phyloP scores from a whole-genome alignment of 2,113 vertebrate species.

The Stigmatopora argus region DNA sequence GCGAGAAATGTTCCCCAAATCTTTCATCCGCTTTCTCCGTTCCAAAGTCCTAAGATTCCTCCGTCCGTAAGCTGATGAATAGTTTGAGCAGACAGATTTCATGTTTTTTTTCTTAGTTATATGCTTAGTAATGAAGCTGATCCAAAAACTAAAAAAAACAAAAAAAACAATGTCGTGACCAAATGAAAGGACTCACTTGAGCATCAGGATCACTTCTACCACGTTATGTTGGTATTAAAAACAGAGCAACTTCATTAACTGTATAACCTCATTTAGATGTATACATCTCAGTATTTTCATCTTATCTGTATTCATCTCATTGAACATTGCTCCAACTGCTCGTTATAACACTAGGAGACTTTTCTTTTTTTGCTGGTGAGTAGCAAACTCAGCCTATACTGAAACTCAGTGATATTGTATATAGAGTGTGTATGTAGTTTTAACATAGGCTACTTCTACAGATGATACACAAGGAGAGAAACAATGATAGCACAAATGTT shows the following conservation, averaged over 20 bases:
- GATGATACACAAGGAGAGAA: conserved; percentile 38
- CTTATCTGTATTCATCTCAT: conserved; percentile 15
- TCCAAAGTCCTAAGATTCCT: conserved; percentile 96
- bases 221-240: conserved; percentile 15
- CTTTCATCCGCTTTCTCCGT: conserved; percentile 91
- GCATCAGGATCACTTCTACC: conserved; percentile 20
- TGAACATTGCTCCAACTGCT: conserved; percentile 20
- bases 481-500: conserved; percentile 56
- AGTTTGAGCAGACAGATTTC: conserved; percentile 22
- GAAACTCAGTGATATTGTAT: conserved; percentile 44
- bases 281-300: conserved; percentile 20
- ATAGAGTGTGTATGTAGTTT: conserved; percentile 58
- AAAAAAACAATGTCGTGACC: conserved; percentile 5
- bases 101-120: conserved; percentile 22
- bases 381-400: conserved; percentile 37
- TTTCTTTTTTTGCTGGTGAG: conserved; percentile 8
- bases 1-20: conserved; percentile 98
- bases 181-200: conserved; percentile 8
- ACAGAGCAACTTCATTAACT: conserved; percentile 14
- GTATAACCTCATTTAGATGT: conserved; percentile 11
- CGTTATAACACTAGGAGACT: conserved; percentile 24
- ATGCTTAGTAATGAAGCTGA: conserved; percentile 22
- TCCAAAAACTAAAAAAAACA: neutral
- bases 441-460: conserved; percentile 51
- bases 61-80: conserved; percentile 74